Evolutionary conservation across 2,888 invertebrate species (phyloP).

Genomic region (Pollenia amentaria): DNA sequence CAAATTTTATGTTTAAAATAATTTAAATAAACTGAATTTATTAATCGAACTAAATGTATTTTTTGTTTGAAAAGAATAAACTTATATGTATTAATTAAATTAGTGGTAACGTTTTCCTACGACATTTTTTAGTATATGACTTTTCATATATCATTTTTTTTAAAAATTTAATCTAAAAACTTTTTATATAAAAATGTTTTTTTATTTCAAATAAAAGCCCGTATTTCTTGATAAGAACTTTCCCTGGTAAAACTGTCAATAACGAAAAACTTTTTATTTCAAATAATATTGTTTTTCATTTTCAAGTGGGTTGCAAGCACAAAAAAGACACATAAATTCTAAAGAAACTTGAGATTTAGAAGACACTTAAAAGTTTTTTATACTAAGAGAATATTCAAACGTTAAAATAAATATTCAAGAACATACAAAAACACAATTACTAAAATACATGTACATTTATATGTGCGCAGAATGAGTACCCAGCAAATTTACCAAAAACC

Average conservation of each 20-base stretch:
- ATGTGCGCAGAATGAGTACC: too few relatives aligned
- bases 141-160: too few relatives aligned
- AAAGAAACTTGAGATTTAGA: conserved; percentile 19
- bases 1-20: too few relatives aligned
- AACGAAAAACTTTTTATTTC: conserved; percentile 20
- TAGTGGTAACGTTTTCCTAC: too few relatives aligned
- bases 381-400: neutral
- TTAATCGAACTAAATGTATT: too few relatives aligned
- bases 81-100: too few relatives aligned
- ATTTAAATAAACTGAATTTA: too few relatives aligned
- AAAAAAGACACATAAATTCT: conserved; percentile 5
- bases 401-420: conserved; percentile 19
- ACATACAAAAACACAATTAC: neutral
- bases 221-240: conserved; percentile 7
- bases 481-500: too few relatives aligned
- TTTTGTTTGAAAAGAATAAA: too few relatives aligned
- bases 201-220: neutral
- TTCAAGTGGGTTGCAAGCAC: neutral
- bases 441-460: too few relatives aligned
- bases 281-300: conserved; percentile 15
- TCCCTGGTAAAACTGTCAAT: neutral
- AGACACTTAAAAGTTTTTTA: conserved; percentile 26
- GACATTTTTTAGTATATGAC: too few relatives aligned
- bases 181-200: neutral
- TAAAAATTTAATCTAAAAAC: too few relatives aligned